These are phyloP conservation scores for Remorina albescens DNA, from an alignment of 2,797 vertebrate species.

Conservation along the genomic window DNA sequence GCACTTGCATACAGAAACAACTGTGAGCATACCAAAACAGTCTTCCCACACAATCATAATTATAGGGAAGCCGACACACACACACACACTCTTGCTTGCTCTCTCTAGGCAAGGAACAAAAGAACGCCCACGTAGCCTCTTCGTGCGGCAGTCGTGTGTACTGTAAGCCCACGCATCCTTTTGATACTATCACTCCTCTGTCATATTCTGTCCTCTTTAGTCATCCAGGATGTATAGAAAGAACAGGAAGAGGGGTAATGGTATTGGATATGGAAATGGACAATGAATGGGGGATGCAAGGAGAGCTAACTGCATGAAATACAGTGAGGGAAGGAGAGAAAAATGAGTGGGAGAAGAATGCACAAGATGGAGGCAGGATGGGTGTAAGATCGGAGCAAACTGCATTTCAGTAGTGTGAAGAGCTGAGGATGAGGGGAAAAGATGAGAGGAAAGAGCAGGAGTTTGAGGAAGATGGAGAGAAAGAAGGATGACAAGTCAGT, in stretches of 20 bases:
- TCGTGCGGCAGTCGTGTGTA: slow-evolving; percentile 74
- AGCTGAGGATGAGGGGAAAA: slow-evolving; percentile 21
- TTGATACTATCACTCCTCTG: slow-evolving; percentile 77
- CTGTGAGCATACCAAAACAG: slow-evolving; percentile 74
- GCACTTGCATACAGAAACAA: slow-evolving; percentile 72
- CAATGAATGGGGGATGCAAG: background rate
- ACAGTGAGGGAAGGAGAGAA: slow-evolving; percentile 27
- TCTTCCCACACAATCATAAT: slow-evolving; percentile 82
- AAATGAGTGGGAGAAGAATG: slow-evolving; percentile 47
- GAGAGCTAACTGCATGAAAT: slow-evolving; percentile 18
- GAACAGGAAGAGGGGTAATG: slow-evolving; percentile 18
- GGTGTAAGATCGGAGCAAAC: slow-evolving; percentile 21
- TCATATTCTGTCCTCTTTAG: slow-evolving; percentile 57
- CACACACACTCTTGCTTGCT: slow-evolving; percentile 52
- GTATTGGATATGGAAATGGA: slow-evolving; percentile 30
- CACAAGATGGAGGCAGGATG: slow-evolving; percentile 59
- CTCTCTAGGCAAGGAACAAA: slow-evolving; percentile 78
- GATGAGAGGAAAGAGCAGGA: background rate
- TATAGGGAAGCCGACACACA: slow-evolving; percentile 71
- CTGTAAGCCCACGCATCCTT: slow-evolving; percentile 81
- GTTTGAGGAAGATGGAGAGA: slow-evolving; percentile 27
- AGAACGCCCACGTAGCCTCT: slow-evolving; percentile 79
- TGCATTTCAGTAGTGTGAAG: slow-evolving; percentile 21
- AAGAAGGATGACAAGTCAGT: slow-evolving; percentile 49
- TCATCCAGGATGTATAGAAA: slow-evolving; percentile 50